Conservation (phyloP, 2,797 vertebrate species). For the Chiroxiphia lanceolata region DNA sequence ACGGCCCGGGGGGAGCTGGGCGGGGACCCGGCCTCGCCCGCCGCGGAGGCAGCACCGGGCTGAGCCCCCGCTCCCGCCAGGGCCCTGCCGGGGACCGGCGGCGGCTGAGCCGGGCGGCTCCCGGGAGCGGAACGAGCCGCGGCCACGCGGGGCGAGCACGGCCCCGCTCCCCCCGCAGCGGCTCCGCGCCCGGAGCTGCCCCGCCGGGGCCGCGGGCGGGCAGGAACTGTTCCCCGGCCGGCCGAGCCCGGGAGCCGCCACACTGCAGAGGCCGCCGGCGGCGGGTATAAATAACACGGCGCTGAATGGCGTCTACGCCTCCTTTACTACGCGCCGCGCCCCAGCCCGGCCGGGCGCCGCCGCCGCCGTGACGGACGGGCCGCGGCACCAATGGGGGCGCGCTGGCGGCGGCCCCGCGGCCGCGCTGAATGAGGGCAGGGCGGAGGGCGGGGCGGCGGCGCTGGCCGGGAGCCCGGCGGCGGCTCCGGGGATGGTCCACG, state of each 20-base stretch:
- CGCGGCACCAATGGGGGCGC: slow-evolving; percentile 56
- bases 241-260: neutral
- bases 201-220: neutral
- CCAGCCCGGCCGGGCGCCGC: slow-evolving; percentile 69
- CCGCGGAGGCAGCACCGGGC: neutral
- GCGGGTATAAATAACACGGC: slow-evolving; percentile 21
- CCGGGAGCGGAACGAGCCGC: neutral
- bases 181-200: neutral
- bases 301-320: slow-evolving; percentile 68
- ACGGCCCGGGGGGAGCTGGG: neutral
- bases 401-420: slow-evolving; percentile 30
- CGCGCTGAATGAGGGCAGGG: slow-evolving; percentile 56
- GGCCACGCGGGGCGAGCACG: too few species aligned
- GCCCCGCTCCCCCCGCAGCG: neutral
- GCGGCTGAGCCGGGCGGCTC: neutral
- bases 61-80: neutral
- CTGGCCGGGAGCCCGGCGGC: slow-evolving; percentile 41
- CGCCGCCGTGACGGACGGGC: slow-evolving; percentile 58
- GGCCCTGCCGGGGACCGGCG: neutral
- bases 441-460: slow-evolving; percentile 50
- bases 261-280: neutral
- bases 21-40: too few species aligned
- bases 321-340: slow-evolving; percentile 37
- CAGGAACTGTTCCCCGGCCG: neutral
- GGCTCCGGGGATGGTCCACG: slow-evolving; percentile 58